Base-by-base conservation (phyloP, 2,113 vertebrate species). In the Psephotus haematonotus region DNA sequence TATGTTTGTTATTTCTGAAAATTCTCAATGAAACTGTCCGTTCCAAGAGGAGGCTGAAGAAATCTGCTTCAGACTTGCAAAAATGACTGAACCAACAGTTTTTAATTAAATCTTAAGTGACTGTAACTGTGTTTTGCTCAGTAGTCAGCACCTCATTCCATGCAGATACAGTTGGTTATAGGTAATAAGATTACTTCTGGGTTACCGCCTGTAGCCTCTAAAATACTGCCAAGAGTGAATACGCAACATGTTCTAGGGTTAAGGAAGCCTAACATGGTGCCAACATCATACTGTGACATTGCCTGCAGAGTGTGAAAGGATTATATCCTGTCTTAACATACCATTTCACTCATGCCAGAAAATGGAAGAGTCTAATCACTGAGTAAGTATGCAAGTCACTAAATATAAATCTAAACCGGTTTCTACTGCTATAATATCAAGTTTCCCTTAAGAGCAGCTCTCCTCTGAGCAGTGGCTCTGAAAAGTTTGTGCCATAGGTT, bases 301-400 rank as follows among this genome's bases (percentile, higher is more conserved):
- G 97, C 97, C 98, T 97, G 97, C 96, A 55, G 98, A 98, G 97
- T 98, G 98, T 97, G 98, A 98, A 98, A 96, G 96, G 97, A 98
- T 98, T 98, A 98, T 97, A 98, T 98, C 98, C 98, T 98, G 97
- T 98, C 97, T 98, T 97, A 98, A 98, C 98, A 98, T 97, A 97
- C 97, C 97, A 97, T 97, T 97, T 97, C 97, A 94, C 97, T 97
- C 92, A 69, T 97, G 97, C 97, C 97, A 98, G 97, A 97, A 94
- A 95, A 90, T 35, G 94, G 96, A 91, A 96, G 95, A 82, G 82
- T 96, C 98, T 98, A 97, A 98, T 98, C 97, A 97, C 95, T 86
- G 72, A 89, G 81, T 92, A 97, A 97, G 92, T 96, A 98, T 97
- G 98, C 92, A 68, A 98, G 98, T 94, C 98, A 97, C 97, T 98